Evolutionary conservation across 2,888 invertebrate genomes (phyloP).

Genomic region (Petrophora chlorosata): DNA sequence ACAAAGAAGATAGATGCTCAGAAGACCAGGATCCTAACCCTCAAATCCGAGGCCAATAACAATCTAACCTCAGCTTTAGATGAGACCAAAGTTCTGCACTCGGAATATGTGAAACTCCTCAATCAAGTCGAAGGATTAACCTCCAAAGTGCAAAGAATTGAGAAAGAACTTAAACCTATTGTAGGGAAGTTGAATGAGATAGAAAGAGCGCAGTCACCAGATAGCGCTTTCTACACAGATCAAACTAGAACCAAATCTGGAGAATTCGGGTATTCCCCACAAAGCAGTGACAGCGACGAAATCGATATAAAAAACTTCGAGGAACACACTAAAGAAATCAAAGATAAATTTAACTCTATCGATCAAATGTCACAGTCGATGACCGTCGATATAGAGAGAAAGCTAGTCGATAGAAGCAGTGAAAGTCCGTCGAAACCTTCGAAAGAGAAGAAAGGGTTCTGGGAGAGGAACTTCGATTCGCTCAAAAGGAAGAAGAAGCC

Average conservation of each 20-base stretch:
- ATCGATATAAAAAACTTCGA: conserved; percentile 68
- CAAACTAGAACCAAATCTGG: conserved; percentile 79
- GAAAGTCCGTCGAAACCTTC: conserved; percentile 59
- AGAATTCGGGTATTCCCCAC: conserved; percentile 77
- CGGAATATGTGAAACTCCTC: conserved; percentile 80
- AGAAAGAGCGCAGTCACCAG: conserved; percentile 74
- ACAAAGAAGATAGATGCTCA: conserved; percentile 86
- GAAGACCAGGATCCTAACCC: conserved; percentile 85
- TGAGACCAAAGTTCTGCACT: conserved; percentile 87
- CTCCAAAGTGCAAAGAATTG: conserved; percentile 85
- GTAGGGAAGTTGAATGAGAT: conserved; percentile 69
- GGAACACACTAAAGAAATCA: conserved; percentile 69
- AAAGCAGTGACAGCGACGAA: conserved; percentile 77
- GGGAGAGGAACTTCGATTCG: conserved; percentile 81
- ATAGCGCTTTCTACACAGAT: conserved; percentile 82
- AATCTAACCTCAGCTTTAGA: conserved; percentile 87
- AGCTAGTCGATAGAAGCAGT: conserved; percentile 59
- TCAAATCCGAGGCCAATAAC: conserved; percentile 86
- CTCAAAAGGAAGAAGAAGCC: conserved; percentile 73
- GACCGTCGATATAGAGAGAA: conserved; percentile 76
- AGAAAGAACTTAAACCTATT: conserved; percentile 85
- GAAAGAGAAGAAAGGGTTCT: conserved; percentile 81
- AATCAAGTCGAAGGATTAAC: conserved; percentile 87
- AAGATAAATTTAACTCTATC: conserved; percentile 77
- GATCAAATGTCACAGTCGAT: conserved; percentile 82